phyloP scores from a whole-genome alignment of 2,113 vertebrate species.

The Marcusenius ussheri region DNA sequence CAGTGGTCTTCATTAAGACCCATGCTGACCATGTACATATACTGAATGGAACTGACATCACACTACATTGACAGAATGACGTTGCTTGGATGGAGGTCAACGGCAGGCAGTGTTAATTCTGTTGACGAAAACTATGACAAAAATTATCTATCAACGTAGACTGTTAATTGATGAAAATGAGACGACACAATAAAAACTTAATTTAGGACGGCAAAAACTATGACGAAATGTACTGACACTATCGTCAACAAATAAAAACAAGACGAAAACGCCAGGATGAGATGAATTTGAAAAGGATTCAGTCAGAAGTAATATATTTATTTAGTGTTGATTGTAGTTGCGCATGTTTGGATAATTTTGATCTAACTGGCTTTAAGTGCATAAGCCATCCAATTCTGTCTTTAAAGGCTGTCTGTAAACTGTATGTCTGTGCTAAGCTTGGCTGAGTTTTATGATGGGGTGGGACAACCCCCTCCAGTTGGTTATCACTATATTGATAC shows the following conservation, averaged over 20 bases:
- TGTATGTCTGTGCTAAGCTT: not conserved
- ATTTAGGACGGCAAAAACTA: not conserved
- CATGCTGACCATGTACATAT: not conserved
- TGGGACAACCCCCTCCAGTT: not conserved
- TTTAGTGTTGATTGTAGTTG: not conserved
- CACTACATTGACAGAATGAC: not conserved
- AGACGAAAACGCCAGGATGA: not conserved
- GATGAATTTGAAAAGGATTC: not conserved
- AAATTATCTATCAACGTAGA: not conserved
- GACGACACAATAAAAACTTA: not conserved
- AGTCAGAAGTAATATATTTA: not conserved
- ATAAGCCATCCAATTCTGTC: not conserved
- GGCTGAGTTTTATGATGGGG: not conserved
- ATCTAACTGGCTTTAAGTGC: not conserved
- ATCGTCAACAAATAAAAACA: not conserved
- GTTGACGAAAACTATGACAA: not conserved
- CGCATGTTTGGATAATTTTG: not conserved
- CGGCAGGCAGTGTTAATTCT: not conserved
- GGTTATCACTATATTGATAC: not conserved
- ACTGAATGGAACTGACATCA: not conserved
- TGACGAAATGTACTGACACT: not conserved
- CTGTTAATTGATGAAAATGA: not conserved
- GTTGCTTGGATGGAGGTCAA: not conserved
- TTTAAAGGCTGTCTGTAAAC: not conserved
- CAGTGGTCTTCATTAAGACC: not conserved